Base-by-base conservation (phyloP, 64 coral and sea anemone genomes). In the Stylophora pistillata region DNA sequence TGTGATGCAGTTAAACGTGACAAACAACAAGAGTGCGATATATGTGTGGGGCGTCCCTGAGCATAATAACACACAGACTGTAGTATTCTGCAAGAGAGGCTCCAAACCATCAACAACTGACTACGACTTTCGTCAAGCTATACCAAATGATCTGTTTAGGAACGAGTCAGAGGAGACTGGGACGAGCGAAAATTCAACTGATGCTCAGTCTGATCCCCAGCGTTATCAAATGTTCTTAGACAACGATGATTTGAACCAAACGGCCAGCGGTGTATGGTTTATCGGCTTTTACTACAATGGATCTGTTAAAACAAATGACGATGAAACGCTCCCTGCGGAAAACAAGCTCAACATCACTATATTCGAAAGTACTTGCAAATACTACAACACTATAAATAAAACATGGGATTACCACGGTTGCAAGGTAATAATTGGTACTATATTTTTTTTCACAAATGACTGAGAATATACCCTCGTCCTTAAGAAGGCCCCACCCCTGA, bases 191-290 rank as follows among this genome's bases (percentile, higher is more conserved):
- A 47, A 47, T 47, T 47, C 37, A 47, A 47, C 37, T 66, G 63
- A 66, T 66, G 63, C 63, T 3, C 4, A n/a, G 20, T 27, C 25
- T 30, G 71, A 93, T 20, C 15, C 61, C 23, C 47, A 56, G 30
- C 91, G 74, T 13, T 86, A 85, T 60, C 69, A 88, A 29, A 62
- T 88, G 88, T 81, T 98, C 21, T 23, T 94, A n/a, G 91, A 89
- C 4, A 98, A 94, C 31, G 92, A 91, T 13, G 86, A 78, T 33
- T 57, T 94, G 62, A 98, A 98, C 47, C 83, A 74, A 16, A 98
- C 95, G 16, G 85, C 95, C 15, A 92, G 92, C 14, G 95, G 95
- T 10, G 15, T 16, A 0, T 98, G 89, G 93, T 91, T 58, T 87
- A 10, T 71, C 29, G n/a, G 91, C 73, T 34, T 90, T 26, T 81